Evolutionary conservation across 2,888 invertebrate species (phyloP), one percentile per base, ranked within the genome.

Genomic region (Nesidiocoris tenuis): DNA sequence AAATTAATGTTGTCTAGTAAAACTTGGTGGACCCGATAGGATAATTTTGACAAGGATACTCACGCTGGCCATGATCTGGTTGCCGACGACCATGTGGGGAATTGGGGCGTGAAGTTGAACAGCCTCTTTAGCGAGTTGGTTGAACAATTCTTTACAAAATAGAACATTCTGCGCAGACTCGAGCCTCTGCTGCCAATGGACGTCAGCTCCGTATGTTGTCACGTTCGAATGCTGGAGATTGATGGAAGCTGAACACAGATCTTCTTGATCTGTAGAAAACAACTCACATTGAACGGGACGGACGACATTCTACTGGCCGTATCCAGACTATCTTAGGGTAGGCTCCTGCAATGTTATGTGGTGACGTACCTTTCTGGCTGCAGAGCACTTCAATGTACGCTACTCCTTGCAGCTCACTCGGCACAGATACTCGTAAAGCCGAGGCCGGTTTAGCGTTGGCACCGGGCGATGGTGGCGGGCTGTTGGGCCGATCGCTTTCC

Each of bases 151-250:
- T 84, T 97, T 97, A 83, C 98, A 98, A 85, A 97, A 98, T 19
- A 98, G 86, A 23, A 98, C 96, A 84, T 98, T 98, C 83, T 98
- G 98, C 0, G 97, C 97, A 0, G 95, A 94, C 83, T 98, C 97
- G n/a, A 98, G 85, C 81, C 95, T 95, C 82, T 95, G 94, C 81
- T 97, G 96, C 98, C 98, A 98, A 82, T 95, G 92, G 79, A 91
- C 87, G 80, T 93, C 93, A 0, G 90, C 88, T 77, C 91, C 90
- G 0, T 90, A 87, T 0, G 92, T 91, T 72, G 90, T 88, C 0
- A 92, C 90, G 61, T 91, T 91, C 80, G 92, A 87, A 0, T 92
- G 92, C 16, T 92, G 88, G 0, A 93, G 86, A 82, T 90, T 93
- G 1, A 95, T 88, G 39, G 91, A 91, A 0, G 93, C 92, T 72